Evolutionary conservation across 2,797 vertebrate species (phyloP).

Genomic region (Fundulus diaphanus): DNA sequence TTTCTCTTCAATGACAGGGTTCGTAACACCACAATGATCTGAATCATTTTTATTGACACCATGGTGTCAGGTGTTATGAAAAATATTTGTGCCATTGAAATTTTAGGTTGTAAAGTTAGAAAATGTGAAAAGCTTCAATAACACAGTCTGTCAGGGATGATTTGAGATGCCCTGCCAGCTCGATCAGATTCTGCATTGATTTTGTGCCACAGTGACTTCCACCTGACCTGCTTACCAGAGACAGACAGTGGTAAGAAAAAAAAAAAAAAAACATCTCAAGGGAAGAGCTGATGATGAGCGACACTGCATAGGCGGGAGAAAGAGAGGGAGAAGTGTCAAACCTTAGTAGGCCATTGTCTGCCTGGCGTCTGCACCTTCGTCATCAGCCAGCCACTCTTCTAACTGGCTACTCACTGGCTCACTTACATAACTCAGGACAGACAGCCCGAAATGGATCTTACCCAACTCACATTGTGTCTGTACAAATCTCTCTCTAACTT

Average conservation of each 20-base stretch:
- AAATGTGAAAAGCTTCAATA: neutral
- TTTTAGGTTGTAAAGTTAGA: neutral
- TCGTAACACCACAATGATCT: neutral
- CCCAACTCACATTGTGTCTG: neutral
- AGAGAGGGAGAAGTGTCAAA: constrained; percentile 50
- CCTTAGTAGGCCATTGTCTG: constrained; percentile 82
- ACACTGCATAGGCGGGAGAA: constrained; percentile 34
- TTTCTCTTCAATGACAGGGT: neutral
- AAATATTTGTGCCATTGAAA: neutral
- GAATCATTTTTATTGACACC: neutral
- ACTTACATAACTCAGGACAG: constrained; percentile 26
- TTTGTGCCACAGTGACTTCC: constrained; percentile 19
- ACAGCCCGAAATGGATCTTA: constrained; percentile 23
- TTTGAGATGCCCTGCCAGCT: neutral
- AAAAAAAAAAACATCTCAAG: constrained; percentile 5
- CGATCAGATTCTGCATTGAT: neutral
- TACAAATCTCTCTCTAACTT: constrained; percentile 15
- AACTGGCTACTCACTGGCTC: constrained; percentile 62
- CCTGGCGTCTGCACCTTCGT: constrained; percentile 74
- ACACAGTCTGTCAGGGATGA: neutral
- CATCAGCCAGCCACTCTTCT: constrained; percentile 63
- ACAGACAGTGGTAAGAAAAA: neutral
- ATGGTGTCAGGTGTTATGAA: neutral
- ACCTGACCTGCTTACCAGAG: constrained; percentile 62
- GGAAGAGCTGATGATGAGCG: constrained; percentile 28